Percentiles rank a stretch among this genome's conserved stretches.
Evolutionary conservation across 2,888 invertebrate species (phyloP).

Genomic region (Amphiduros pacificus): DNA sequence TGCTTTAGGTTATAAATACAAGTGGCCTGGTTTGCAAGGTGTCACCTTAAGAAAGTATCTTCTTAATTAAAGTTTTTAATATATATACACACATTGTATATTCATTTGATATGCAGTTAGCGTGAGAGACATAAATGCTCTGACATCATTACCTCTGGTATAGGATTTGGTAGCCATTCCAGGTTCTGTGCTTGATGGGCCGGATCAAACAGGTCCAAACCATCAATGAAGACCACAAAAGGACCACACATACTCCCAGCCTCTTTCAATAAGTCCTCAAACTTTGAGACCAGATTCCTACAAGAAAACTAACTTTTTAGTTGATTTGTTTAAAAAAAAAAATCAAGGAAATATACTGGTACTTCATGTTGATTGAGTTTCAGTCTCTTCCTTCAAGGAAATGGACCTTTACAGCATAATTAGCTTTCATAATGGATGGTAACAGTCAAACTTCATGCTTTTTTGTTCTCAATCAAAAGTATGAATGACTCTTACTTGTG

Average conservation of each 20-base stretch:
- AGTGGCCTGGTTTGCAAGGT: background rate
- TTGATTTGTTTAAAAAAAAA: no score
- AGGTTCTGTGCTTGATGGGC: conserved; percentile 48
- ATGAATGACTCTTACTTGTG: conserved; percentile 41
- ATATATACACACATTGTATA: background rate
- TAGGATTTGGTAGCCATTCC: conserved; percentile 53
- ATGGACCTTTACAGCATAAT: no score
- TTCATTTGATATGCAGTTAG: background rate
- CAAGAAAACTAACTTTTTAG: conserved; percentile 2
- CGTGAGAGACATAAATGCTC: background rate
- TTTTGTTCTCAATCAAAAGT: no score
- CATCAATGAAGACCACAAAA: conserved; percentile 57
- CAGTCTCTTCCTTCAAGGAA: no score
- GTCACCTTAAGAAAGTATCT: background rate
- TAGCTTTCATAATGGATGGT: no score
- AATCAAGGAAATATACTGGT: no score
- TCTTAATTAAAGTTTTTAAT: background rate
- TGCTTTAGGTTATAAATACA: background rate
- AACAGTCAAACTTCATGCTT: no score
- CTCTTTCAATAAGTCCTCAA: conserved; percentile 44
- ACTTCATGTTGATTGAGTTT: no score
- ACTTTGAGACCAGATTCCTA: conserved; percentile 46
- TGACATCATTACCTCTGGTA: conserved; percentile 47
- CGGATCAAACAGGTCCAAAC: conserved; percentile 53
- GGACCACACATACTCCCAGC: conserved; percentile 36